Conservation (phyloP, 2,113 vertebrate genomes). For the Rafetus swinhoei region DNA sequence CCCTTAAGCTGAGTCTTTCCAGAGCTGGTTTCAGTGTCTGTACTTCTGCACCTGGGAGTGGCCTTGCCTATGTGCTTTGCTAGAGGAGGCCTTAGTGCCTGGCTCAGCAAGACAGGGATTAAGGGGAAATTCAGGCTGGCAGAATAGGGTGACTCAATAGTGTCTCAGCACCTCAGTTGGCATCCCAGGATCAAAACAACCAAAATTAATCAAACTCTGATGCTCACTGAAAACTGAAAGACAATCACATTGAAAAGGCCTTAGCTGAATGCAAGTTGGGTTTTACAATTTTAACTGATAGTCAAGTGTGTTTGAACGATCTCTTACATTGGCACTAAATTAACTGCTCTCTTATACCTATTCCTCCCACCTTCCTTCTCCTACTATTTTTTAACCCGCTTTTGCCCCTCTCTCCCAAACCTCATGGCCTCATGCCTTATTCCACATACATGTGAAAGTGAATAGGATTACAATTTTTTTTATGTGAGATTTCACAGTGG, state of each 20-base stretch:
- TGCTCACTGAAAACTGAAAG: background rate
- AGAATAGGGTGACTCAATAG: too few species aligned
- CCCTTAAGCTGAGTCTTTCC: too few species aligned
- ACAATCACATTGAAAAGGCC: background rate
- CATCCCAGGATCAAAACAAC: too few species aligned
- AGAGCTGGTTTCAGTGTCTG: too few species aligned
- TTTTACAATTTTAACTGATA: background rate
- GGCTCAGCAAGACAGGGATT: too few species aligned
- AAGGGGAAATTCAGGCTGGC: too few species aligned
- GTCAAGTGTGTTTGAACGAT: too few species aligned
- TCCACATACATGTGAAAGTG: fast-evolving
- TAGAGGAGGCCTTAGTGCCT: too few species aligned
- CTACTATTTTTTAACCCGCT: background rate
- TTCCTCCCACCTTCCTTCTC: background rate
- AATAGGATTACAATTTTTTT: background rate
- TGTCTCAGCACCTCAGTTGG: too few species aligned
- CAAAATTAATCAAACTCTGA: background rate
- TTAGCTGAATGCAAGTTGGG: background rate
- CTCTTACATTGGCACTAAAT: background rate
- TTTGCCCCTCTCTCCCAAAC: background rate
- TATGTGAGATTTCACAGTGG: background rate
- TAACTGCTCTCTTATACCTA: fast-evolving
- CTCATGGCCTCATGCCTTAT: fast-evolving
- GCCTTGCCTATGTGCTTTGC: too few species aligned
- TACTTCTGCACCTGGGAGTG: too few species aligned